A percentile compares a stretch with the other conserved stretches of the same genome.
These are phyloP conservation scores for Seira sanloemensis DNA, from an alignment of 2,888 invertebrate species.

Conservation along the genomic window DNA sequence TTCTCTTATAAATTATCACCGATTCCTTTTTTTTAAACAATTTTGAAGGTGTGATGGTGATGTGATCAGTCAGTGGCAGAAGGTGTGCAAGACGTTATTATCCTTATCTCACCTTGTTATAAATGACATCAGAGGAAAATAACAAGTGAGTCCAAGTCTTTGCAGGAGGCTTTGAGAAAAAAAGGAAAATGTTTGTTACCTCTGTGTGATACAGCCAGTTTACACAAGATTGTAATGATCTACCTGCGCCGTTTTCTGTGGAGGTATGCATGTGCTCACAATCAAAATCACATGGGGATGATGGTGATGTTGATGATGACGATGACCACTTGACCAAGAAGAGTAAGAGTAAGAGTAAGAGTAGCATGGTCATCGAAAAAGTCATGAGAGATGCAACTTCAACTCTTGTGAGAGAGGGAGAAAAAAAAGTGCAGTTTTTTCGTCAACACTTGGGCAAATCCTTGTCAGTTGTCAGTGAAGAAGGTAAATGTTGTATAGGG, in stretches of 20 bases:
- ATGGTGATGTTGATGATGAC: background rate
- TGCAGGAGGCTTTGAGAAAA: background rate
- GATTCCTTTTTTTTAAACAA: background rate
- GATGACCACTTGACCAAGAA: constrained; percentile 3
- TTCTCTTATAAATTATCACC: background rate
- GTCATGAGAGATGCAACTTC: background rate
- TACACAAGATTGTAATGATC: background rate
- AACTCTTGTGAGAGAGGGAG: background rate
- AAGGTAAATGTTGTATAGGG: background rate
- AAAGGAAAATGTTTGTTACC: background rate
- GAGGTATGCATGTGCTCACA: background rate
- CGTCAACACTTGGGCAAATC: background rate
- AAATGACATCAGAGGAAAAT: background rate
- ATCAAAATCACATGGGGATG: constrained; percentile 25
- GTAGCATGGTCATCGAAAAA: background rate
- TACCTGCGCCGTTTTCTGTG: constrained; percentile 12
- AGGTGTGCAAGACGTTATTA: constrained; percentile 59
- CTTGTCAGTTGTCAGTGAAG: background rate
- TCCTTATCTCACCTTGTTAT: constrained; percentile 42
- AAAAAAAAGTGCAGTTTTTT: constrained; percentile 5
- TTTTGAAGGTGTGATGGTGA: constrained; percentile 16
- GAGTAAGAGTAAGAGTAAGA: background rate
- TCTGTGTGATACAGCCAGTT: constrained; percentile 13
- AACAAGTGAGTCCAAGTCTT: constrained; percentile 6
- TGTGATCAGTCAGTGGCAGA: constrained; percentile 46